A percentile compares a stretch with the other conserved stretches of the same genome.
Conservation (phyloP, 2,797 vertebrate species). For the Myotis myotis region DNA sequence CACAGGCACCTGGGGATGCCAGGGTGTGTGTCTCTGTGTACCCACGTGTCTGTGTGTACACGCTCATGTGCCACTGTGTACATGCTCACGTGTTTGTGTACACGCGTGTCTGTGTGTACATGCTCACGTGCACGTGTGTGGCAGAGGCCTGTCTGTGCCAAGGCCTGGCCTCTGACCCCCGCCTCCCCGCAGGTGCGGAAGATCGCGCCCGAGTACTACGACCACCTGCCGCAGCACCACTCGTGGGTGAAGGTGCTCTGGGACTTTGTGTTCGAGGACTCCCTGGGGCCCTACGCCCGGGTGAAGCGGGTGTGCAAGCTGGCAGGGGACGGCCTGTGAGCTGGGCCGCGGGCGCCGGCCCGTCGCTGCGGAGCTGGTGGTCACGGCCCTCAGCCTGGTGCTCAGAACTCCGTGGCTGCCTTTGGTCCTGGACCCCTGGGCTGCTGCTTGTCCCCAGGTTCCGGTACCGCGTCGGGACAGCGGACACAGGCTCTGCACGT, state of each 20-base stretch:
- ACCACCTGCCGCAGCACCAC: constrained; percentile 93
- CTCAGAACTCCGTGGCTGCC: not conserved
- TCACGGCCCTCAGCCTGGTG: accelerated
- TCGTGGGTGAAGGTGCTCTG: constrained; percentile 96
- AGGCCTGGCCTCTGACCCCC: not conserved
- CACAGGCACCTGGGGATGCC: accelerated
- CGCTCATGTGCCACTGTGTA: accelerated
- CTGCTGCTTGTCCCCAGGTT: not conserved
- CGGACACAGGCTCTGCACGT: accelerated
- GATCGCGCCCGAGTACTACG: constrained; percentile 97
- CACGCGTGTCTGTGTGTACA: not conserved
- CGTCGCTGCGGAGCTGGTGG: not conserved
- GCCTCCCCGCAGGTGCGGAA: constrained; percentile 90
- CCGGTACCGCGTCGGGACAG: accelerated
- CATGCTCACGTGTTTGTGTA: too few species aligned
- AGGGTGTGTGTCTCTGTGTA: accelerated
- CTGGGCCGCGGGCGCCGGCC: accelerated
- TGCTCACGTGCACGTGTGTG: too few species aligned
- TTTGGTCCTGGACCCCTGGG: not conserved
- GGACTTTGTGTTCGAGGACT: constrained; percentile 96
- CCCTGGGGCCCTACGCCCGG: constrained; percentile 93
- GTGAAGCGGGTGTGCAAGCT: constrained; percentile 93
- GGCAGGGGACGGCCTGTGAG: constrained; percentile 79
- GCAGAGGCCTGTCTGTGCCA: too few species aligned
- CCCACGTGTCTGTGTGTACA: accelerated